These are phyloP conservation scores for Oenanthe oenanthe DNA, from an alignment of 2,113 vertebrate species.

Conservation along the genomic window DNA sequence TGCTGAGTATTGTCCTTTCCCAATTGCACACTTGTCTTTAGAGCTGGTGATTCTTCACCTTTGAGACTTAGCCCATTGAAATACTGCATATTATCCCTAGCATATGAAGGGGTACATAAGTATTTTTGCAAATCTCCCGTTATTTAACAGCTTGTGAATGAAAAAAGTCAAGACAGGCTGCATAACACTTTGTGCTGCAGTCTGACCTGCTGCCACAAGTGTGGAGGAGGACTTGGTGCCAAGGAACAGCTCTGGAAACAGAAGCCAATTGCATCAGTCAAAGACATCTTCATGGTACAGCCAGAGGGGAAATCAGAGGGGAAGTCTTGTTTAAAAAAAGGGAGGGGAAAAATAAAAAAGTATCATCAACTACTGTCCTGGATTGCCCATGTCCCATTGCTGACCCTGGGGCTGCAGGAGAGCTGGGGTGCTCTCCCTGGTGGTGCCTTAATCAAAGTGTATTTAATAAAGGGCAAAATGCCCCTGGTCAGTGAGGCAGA, in stretches of 20 bases:
- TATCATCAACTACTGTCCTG: neutral
- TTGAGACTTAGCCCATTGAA: neutral
- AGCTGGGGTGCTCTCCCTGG: neutral
- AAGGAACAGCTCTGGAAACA: neutral
- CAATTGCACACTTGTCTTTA: neutral
- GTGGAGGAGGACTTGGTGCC: neutral
- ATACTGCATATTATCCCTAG: neutral
- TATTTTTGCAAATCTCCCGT: neutral
- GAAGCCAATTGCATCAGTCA: neutral
- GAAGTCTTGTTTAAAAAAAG: neutral
- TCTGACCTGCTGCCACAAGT: neutral
- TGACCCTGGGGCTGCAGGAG: neutral
- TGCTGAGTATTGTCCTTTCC: neutral
- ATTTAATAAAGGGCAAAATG: neutral
- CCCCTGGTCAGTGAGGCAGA: fast-evolving
- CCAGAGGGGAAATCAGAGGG: neutral
- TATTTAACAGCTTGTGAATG: neutral
- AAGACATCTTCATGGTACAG: neutral
- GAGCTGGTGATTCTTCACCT: neutral
- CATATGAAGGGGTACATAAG: neutral
- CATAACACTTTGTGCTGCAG: fast-evolving
- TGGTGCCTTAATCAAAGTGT: fast-evolving
- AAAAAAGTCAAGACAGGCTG: neutral
- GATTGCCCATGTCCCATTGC: fast-evolving
- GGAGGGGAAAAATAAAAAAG: fast-evolving